These are phyloP conservation scores for Mohoua ochrocephala DNA, from an alignment of 2,113 vertebrate genomes.

Conservation along the genomic window DNA sequence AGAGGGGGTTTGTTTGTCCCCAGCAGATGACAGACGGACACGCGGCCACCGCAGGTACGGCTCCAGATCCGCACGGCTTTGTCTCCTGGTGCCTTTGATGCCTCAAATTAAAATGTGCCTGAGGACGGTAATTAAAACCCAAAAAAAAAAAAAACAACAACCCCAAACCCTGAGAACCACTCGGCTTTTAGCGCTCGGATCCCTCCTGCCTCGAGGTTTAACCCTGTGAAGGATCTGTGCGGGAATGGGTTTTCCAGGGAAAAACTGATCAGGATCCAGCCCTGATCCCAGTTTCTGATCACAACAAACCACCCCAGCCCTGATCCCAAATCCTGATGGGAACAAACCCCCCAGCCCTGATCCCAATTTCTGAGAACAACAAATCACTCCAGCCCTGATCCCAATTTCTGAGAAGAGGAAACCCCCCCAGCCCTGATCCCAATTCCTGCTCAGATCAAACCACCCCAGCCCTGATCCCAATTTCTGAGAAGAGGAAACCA, in stretches of 20 bases:
- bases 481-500: neutral
- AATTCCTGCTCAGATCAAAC: too few relatives aligned
- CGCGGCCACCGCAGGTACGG: neutral
- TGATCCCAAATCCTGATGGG: neutral
- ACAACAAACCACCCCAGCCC: neutral
- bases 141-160: neutral
- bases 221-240: neutral
- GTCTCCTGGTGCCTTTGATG: slow-evolving; percentile 7
- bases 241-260: neutral
- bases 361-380: neutral
- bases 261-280: neutral
- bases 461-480: too few relatives aligned
- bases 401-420: too few relatives aligned
- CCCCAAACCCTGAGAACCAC: neutral
- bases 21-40: slow-evolving; percentile 7
- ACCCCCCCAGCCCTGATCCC: neutral
- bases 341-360: neutral
- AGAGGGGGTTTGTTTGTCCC: neutral
- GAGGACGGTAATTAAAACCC: slow-evolving; percentile 30
- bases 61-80: neutral
- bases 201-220: neutral
- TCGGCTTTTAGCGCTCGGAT: neutral
- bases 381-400: too few relatives aligned
- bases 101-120: neutral
- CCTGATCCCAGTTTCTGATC: too few relatives aligned